Evolutionary conservation across 2,113 vertebrate genomes (phyloP), one percentile per base, ranked within the genome.

Genomic region (Conger conger): DNA sequence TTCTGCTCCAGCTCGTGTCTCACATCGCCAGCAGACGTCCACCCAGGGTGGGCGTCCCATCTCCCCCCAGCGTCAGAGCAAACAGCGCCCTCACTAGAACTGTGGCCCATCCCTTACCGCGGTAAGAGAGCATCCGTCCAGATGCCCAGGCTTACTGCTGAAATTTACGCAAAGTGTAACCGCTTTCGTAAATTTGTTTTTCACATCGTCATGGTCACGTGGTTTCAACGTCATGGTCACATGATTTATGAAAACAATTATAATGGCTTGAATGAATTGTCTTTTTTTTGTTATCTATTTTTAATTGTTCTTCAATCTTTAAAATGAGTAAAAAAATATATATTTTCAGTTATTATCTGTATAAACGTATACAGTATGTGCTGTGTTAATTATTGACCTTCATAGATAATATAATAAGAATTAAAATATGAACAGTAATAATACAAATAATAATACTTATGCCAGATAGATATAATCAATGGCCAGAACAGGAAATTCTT

Each of bases 31-130:
- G 76, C 45, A 38, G 35, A 40, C 91, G 88, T 92, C 91, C 89
- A 45, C 91, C 86, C 76, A 54, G 68, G 86, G 86, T 81, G 82
- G 87, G 91, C 93, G 92, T 94, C 93, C 90, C 91, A 93, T 94
- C 88, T 86, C 50, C 9, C 9, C 20, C 63, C 87, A 92, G 93
- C 93, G 93, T 92, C 92, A 94, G 91, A 86, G 92, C 90, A 80
- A 78, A 81, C 82, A 87, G 89, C 90, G 86, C 91, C 91, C 89
- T 81, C 68, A 84, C 89, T 93, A 94, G 90, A 92, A 93, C 91
- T 92, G 89, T 90, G 88, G 89, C 89, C 91, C 88, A 86, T 93
- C 90, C 91, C 89, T n/a, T 88, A 86, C 35, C 83, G 90, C 83
- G 93, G 94, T 94, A 94, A 95, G 86, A 81, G 92, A 89, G 86